phyloP scores from a whole-genome alignment of 2,797 vertebrate genomes.

The Tolypeutes matacus region DNA sequence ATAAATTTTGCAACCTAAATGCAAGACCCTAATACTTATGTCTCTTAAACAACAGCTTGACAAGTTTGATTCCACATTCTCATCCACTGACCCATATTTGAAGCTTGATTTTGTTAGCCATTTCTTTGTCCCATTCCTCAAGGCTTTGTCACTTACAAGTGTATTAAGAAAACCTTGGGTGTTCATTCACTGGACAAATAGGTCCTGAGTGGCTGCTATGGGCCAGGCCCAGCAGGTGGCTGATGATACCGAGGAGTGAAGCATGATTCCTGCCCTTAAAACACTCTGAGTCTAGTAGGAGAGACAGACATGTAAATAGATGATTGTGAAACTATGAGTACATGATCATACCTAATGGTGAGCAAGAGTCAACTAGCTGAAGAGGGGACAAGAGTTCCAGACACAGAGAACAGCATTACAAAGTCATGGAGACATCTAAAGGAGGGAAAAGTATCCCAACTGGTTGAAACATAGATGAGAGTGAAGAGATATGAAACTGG shows the following conservation, averaged over 20 bases:
- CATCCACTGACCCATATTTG: neutral
- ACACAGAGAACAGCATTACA: neutral
- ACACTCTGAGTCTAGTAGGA: neutral
- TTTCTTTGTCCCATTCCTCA: neutral
- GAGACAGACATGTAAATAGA: neutral
- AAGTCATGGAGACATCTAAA: neutral
- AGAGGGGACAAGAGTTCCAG: neutral
- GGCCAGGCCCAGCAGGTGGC: neutral
- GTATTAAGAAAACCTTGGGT: neutral
- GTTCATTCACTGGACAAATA: neutral
- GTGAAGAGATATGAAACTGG: neutral
- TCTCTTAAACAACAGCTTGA: neutral
- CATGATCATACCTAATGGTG: neutral
- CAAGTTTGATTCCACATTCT: neutral
- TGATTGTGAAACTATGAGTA: neutral
- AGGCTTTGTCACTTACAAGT: neutral
- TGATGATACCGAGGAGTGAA: neutral
- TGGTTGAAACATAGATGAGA: neutral
- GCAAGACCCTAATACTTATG: neutral
- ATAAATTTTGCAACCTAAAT: constrained; percentile 26
- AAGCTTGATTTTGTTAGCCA: neutral
- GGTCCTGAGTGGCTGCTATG: neutral
- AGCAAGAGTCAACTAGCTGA: neutral
- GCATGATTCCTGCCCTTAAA: neutral
- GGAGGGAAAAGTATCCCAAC: neutral